Evolutionary conservation across 2,113 vertebrate genomes (phyloP).

Genomic region (Dipodomys spectabilis): DNA sequence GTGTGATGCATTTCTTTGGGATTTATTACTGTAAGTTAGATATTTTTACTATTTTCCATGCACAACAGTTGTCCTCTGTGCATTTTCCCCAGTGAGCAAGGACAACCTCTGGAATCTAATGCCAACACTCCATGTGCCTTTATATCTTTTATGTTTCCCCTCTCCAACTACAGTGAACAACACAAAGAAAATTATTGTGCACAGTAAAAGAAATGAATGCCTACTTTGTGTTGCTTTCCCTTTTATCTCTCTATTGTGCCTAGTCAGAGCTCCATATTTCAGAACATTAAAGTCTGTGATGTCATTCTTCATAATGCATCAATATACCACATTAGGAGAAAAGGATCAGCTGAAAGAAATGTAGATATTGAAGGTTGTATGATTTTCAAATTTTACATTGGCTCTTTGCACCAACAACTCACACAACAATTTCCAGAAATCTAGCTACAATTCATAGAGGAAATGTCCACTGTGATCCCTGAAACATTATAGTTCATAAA

Average conservation of each 20-base stretch:
- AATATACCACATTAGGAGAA: not conserved
- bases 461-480: not conserved
- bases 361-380: not conserved
- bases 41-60: not conserved
- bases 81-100: not conserved
- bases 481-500: not conserved
- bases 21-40: not conserved
- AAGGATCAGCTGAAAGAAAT: not conserved
- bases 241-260: not conserved
- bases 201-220: not conserved
- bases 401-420: not conserved
- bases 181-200: not conserved
- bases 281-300: not conserved
- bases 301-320: not conserved
- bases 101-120: not conserved
- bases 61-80: not conserved
- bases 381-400: not conserved
- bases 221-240: not conserved
- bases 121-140: not conserved
- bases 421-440: conserved; percentile 22
- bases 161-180: not conserved
- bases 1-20: not conserved
- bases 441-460: not conserved
- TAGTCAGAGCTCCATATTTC: not conserved
- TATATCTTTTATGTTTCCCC: not conserved